Percentiles rank a stretch among this genome's conserved stretches.
Evolutionary conservation across 1,140 invertebrate species (phyloP).

Genomic region (Mercenaria mercenaria): DNA sequence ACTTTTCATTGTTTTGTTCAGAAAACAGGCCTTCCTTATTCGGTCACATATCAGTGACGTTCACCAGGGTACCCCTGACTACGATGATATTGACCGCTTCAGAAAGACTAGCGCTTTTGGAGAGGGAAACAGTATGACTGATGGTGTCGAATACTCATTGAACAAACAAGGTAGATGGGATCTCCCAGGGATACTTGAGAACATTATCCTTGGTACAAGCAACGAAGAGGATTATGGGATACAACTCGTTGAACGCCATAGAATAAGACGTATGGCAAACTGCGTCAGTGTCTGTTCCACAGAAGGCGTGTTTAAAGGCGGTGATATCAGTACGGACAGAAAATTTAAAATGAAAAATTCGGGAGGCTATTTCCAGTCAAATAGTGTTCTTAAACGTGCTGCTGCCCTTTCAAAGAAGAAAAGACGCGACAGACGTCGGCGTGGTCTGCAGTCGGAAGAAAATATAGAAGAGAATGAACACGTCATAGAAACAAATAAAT

Average conservation of each 20-base stretch:
- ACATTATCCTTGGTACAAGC: not conserved
- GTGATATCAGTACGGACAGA: not conserved
- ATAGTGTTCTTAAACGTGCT: slow-evolving; percentile 13
- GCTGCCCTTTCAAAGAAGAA: not conserved
- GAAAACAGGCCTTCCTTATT: not conserved
- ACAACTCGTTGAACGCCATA: slow-evolving; percentile 46
- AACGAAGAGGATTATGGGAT: slow-evolving; percentile 28
- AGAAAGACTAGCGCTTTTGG: slow-evolving; percentile 32
- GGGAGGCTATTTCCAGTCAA: slow-evolving; percentile 31
- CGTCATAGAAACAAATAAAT: not conserved
- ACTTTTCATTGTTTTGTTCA: slow-evolving; percentile 23
- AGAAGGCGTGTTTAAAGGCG: not conserved
- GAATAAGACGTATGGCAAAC: slow-evolving; percentile 11
- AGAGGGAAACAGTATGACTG: not conserved
- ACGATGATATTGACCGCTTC: slow-evolving; percentile 6
- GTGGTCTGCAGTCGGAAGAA: not conserved
- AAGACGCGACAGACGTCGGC: not conserved
- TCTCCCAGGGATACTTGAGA: slow-evolving; percentile 18
- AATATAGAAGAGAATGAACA: not conserved
- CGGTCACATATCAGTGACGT: not conserved
- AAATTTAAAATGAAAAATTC: slow-evolving; percentile 29
- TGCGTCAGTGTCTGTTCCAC: slow-evolving; percentile 40
- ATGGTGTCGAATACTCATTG: slow-evolving; percentile 46
- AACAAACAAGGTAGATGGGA: slow-evolving; percentile 61
- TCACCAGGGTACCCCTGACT: not conserved